A percentile compares a stretch with the other conserved stretches of the same genome.
Evolutionary conservation across 2,888 invertebrate species (phyloP).

Genomic region (Cerastis rubricosa): DNA sequence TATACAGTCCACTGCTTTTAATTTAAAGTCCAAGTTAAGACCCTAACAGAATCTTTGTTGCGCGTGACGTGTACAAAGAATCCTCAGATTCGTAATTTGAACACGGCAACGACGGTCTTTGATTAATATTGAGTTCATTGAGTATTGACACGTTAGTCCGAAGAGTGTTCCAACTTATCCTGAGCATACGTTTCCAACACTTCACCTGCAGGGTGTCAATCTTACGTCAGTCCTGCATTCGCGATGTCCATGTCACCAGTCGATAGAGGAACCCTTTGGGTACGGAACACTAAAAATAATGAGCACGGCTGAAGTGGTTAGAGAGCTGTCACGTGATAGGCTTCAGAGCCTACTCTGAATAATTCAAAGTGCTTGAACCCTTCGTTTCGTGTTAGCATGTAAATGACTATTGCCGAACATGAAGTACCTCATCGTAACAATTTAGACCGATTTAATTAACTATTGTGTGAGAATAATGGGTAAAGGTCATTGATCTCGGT

Average conservation of each 20-base stretch:
- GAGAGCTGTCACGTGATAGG: conserved; percentile 1
- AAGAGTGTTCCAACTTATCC: background rate
- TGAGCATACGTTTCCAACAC: background rate
- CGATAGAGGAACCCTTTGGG: background rate
- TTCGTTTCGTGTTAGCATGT: conserved; percentile 40
- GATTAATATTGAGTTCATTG: background rate
- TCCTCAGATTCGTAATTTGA: background rate
- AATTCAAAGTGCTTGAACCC: conserved; percentile 42
- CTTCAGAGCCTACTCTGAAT: conserved; percentile 35
- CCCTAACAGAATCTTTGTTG: too few species aligned
- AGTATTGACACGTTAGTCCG: background rate
- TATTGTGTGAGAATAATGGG: conserved; percentile 14
- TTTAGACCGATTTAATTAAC: conserved; percentile 33
- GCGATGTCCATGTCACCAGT: background rate
- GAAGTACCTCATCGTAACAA: conserved; percentile 27
- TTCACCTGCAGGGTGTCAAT: background rate
- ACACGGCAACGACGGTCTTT: background rate
- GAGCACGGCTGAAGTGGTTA: conserved; percentile 20
- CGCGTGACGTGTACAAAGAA: background rate
- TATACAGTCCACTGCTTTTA: too few species aligned
- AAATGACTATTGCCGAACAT: conserved; percentile 39
- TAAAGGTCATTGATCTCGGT: background rate
- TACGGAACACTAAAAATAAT: conserved; percentile 24
- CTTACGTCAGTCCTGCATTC: background rate
- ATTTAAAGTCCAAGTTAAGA: too few species aligned